Evolutionary conservation across 1,140 invertebrate species (phyloP).

Genomic region (Planococcus citri): DNA sequence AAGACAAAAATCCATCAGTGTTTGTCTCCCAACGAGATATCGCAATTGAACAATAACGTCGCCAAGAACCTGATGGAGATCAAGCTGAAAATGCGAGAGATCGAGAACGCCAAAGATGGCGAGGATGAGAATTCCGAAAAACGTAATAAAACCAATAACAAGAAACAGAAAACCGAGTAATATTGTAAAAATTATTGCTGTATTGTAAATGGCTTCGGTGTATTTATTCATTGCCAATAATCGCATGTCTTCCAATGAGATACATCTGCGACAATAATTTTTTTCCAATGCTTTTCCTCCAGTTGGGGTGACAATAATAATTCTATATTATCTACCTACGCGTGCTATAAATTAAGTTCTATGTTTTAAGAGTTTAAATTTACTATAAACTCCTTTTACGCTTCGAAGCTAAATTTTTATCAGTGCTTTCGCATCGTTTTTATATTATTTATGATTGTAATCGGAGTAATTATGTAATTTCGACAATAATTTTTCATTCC

Average conservation of each 20-base stretch:
- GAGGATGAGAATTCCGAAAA: background rate
- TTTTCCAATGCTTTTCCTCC: background rate
- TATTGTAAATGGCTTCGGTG: background rate
- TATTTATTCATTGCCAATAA: background rate
- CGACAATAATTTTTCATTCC: background rate
- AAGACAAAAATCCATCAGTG: conserved; percentile 30
- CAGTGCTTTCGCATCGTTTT: background rate
- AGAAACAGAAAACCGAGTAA: background rate
- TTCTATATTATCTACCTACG: background rate
- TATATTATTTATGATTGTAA: background rate
- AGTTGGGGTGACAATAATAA: background rate
- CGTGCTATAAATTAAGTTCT: background rate
- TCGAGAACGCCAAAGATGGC: conserved; percentile 18
- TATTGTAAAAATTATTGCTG: background rate
- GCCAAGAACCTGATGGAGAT: conserved; percentile 21
- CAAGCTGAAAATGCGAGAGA: conserved; percentile 23
- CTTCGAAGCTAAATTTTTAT: background rate
- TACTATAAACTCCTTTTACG: background rate
- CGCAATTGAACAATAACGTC: conserved; percentile 19
- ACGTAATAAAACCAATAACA: background rate
- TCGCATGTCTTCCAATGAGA: conserved; percentile 1
- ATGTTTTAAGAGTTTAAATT: background rate
- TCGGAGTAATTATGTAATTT: background rate
- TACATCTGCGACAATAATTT: conserved; percentile 1
- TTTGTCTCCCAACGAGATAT: conserved; percentile 23